phyloP scores from a whole-genome alignment of 2,888 invertebrate species.

The Volucella zonaria region DNA sequence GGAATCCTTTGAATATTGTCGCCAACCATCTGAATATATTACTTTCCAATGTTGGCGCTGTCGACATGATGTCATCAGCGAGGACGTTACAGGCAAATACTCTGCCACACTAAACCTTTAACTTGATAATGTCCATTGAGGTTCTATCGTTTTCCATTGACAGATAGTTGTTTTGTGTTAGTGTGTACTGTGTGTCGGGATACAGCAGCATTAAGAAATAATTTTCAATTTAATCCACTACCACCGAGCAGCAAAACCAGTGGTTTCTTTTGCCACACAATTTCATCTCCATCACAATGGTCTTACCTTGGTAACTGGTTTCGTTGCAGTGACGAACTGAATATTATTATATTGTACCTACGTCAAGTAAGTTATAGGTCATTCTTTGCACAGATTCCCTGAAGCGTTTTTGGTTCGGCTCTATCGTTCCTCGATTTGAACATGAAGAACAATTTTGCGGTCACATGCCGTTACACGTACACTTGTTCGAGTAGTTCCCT shows the following conservation, averaged over 20 bases:
- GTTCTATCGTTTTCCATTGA: slow-evolving; percentile 55
- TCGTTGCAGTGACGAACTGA: slow-evolving; percentile 16
- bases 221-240: slow-evolving; percentile 28
- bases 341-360: too few relatives aligned
- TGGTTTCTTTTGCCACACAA: neutral
- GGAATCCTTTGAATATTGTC: slow-evolving; percentile 71
- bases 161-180: neutral
- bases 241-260: slow-evolving; percentile 1
- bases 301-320: slow-evolving; percentile 10
- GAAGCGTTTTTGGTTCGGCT: slow-evolving; percentile 11
- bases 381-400: neutral
- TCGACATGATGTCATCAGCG: slow-evolving; percentile 64
- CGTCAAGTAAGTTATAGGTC: slow-evolving; percentile 6
- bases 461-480: neutral
- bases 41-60: slow-evolving; percentile 56
- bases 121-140: slow-evolving; percentile 20
- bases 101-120: neutral
- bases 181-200: slow-evolving; percentile 4
- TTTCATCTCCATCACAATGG: neutral
- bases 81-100: slow-evolving; percentile 11
- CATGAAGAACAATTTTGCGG: slow-evolving; percentile 3
- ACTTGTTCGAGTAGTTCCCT: neutral
- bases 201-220: slow-evolving; percentile 12
- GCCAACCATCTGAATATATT: slow-evolving; percentile 69
- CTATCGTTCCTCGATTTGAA: neutral